Conservation (phyloP, 2,888 invertebrate species). For the Fragum fragum region DNA sequence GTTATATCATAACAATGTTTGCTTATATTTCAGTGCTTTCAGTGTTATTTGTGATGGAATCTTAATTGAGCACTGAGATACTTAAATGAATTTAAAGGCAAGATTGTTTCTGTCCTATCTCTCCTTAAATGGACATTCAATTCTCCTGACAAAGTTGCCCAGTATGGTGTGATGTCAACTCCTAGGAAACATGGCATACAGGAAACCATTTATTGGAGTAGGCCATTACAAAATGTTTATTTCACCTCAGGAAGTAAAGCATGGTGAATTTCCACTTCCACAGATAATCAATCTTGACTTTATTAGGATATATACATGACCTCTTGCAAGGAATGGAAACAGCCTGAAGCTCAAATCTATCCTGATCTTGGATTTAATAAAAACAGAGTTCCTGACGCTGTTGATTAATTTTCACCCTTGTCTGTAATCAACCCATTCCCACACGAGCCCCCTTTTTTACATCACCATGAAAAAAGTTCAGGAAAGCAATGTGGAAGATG, state of each 20-base stretch:
- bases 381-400: neutral
- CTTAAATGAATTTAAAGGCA: no score
- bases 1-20: no score
- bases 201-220: constrained; percentile 21
- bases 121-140: constrained; percentile 1
- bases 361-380: neutral
- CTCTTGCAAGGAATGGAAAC: neutral
- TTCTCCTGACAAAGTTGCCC: neutral
- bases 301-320: constrained; percentile 22
- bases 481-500: no score
- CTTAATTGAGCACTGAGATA: no score
- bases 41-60: no score
- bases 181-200: constrained; percentile 5
- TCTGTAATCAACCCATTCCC: neutral
- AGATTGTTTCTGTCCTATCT: no score
- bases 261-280: constrained; percentile 11
- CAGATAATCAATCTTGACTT: constrained; percentile 25
- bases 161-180: constrained; percentile 21
- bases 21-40: no score
- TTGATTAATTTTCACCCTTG: constrained; percentile 3
- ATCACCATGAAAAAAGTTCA: no score
- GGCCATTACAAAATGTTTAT: constrained; percentile 29
- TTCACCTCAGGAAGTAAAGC: constrained; percentile 21
- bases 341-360: neutral
- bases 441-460: no score